phyloP scores from a whole-genome alignment of 2,113 vertebrate genomes.

The Psephotus haematonotus region DNA sequence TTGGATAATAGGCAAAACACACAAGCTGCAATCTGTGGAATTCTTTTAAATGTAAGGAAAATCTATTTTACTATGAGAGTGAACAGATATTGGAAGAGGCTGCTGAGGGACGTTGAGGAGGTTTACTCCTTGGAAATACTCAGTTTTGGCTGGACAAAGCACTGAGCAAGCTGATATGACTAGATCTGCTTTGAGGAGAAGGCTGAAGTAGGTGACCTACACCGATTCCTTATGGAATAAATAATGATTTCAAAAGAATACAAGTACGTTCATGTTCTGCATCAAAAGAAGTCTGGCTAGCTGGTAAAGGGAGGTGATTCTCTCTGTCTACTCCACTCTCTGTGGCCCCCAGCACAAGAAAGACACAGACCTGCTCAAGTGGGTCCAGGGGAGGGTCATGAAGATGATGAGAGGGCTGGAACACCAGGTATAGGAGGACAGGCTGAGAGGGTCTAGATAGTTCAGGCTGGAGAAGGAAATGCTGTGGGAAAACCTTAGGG shows the following conservation, averaged over 20 bases:
- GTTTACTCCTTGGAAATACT: neutral
- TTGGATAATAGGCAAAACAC: neutral
- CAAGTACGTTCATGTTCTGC: neutral
- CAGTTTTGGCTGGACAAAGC: neutral
- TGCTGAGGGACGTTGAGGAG: neutral
- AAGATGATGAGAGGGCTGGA: neutral
- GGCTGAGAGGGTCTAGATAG: neutral
- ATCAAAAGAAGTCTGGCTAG: neutral
- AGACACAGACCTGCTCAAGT: neutral
- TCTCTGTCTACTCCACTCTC: neutral
- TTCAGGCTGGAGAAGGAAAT: neutral
- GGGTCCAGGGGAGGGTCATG: neutral
- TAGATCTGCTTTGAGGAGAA: neutral
- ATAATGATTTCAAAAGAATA: neutral
- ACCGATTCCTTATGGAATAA: neutral
- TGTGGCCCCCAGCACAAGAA: neutral
- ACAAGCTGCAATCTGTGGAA: neutral
- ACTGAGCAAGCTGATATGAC: neutral
- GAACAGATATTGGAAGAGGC: neutral
- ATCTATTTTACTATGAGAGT: neutral
- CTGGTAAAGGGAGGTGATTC: neutral
- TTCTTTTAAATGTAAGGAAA: neutral
- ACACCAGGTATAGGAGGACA: neutral
- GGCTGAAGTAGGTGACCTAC: neutral
- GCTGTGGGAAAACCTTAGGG: rapidly evolving